Base-by-base conservation (phyloP, 2,888 invertebrate genomes). In the Escarpia spicata region DNA sequence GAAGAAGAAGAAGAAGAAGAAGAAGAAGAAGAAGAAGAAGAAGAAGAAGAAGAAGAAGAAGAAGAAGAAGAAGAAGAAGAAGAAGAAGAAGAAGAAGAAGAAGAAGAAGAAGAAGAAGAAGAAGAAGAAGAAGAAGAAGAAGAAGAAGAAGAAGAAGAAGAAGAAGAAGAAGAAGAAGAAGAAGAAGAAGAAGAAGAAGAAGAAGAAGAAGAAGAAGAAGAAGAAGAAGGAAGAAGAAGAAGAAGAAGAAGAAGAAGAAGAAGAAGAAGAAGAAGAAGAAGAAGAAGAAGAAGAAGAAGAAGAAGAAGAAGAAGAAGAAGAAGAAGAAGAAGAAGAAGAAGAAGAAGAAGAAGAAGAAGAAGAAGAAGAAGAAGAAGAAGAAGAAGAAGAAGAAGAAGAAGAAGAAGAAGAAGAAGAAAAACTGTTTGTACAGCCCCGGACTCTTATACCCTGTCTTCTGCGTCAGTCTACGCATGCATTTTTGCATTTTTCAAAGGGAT, bases 91-190 rank as follows among this genome's bases (percentile, higher is more conserved):
- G 90, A 90, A 90, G 90, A 91, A 91, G 91, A 91, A 91, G 91
- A 91, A 91, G 91, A 91, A 91, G 91, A 91, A 91, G 91, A 91
- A 91, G 91, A 91, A 91, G 91, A 91, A 91, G 91, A 91, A 91
- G 91, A 91, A 91, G 91, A 91, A 91, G 91, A 91, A 91, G 91
- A 91, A 91, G 91, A 91, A 91, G 91, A 91, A 91, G 91, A 91
- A 91, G 91, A 91, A 91, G 91, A 91, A 91, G 91, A 91, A 91
- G 91, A 91, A 91, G 90, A 90, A 90, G n/a, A 90, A 90, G 90
- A 90, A 90, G 90, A 90, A 90, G 90, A 90, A 90, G 90, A 90
- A 90, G 90, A 90, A 90, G 90, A 90, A 90, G 90, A 90, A 90
- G 90, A 90, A 90, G 90, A 90, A 90, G 90, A 90, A 90, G 90